These are phyloP conservation scores for Melieria picta DNA, from an alignment of 2,888 invertebrate genomes.

Conservation along the genomic window DNA sequence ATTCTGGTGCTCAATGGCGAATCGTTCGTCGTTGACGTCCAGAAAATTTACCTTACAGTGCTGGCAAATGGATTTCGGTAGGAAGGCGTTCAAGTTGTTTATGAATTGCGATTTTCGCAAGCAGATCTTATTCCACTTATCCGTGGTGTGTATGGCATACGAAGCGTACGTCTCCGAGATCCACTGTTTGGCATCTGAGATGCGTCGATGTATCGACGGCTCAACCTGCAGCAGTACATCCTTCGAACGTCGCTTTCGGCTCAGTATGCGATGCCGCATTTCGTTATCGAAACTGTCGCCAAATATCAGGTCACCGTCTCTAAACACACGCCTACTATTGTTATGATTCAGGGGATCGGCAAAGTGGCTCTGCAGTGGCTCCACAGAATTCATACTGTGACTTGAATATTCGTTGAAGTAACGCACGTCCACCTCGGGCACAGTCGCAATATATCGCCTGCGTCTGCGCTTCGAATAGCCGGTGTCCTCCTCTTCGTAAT, in stretches of 20 bases:
- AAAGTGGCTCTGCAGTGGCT: slow-evolving; percentile 43
- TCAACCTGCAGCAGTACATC: slow-evolving; percentile 67
- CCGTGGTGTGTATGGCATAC: slow-evolving; percentile 85
- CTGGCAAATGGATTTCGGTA: slow-evolving; percentile 78
- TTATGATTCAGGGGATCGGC: slow-evolving; percentile 51
- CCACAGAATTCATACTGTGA: slow-evolving; percentile 24
- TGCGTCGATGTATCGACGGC: slow-evolving; percentile 69
- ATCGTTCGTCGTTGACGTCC: slow-evolving; percentile 82
- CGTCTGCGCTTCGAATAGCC: slow-evolving; percentile 69
- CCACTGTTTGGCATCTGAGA: slow-evolving; percentile 84
- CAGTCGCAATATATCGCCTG: slow-evolving; percentile 48
- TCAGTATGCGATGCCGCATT: slow-evolving; percentile 67
- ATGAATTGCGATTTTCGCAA: slow-evolving; percentile 82
- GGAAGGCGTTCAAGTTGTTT: slow-evolving; percentile 80
- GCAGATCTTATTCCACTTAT: slow-evolving; percentile 84
- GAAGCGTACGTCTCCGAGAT: slow-evolving; percentile 87
- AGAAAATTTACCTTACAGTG: slow-evolving; percentile 80
- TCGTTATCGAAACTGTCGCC: slow-evolving; percentile 69
- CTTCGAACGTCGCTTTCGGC: slow-evolving; percentile 68
- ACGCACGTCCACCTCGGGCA: slow-evolving; percentile 51
- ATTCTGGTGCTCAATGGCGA: slow-evolving; percentile 79
- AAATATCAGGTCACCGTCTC: slow-evolving; percentile 69
- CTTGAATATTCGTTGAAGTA: slow-evolving; percentile 62
- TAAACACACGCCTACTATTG: slow-evolving; percentile 59
- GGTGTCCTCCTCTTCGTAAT: slow-evolving; percentile 72